Evolutionary conservation across 2,113 vertebrate species (phyloP).

Genomic region (Pandion haliaetus): DNA sequence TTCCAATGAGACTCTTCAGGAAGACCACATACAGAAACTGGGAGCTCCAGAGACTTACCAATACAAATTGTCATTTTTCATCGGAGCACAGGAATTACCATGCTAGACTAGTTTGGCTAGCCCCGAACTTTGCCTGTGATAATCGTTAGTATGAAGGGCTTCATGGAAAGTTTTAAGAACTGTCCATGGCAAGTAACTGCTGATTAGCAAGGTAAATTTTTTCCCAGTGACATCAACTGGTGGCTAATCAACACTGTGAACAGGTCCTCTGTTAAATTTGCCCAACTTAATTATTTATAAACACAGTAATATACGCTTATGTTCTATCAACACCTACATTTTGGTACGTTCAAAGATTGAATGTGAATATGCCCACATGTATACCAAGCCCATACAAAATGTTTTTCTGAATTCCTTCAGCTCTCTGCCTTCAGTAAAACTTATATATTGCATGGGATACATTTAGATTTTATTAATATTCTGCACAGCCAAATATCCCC

Average conservation of each 20-base stretch:
- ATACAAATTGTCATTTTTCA: not conserved
- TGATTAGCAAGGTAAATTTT: not conserved
- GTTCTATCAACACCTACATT: not conserved
- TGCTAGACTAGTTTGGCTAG: not conserved
- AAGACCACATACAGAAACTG: not conserved
- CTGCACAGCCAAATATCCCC: not conserved
- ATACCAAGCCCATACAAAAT: accelerated
- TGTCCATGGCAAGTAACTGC: not conserved
- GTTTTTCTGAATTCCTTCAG: not conserved
- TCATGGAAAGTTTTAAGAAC: not conserved
- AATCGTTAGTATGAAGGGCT: not conserved
- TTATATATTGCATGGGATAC: accelerated
- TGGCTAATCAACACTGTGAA: not conserved
- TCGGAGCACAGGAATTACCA: not conserved
- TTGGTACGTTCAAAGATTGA: not conserved
- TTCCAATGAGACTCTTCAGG: not conserved
- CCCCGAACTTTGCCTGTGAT: not conserved
- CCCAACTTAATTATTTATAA: not conserved
- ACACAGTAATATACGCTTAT: not conserved
- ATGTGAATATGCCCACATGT: not conserved
- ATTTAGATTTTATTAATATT: not conserved
- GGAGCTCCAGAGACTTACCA: not conserved
- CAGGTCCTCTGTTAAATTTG: not conserved
- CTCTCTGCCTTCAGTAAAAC: not conserved
- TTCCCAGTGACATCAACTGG: not conserved